These are phyloP conservation scores for Tauraco erythrolophus DNA, from an alignment of 2,113 vertebrate species.

Conservation along the genomic window DNA sequence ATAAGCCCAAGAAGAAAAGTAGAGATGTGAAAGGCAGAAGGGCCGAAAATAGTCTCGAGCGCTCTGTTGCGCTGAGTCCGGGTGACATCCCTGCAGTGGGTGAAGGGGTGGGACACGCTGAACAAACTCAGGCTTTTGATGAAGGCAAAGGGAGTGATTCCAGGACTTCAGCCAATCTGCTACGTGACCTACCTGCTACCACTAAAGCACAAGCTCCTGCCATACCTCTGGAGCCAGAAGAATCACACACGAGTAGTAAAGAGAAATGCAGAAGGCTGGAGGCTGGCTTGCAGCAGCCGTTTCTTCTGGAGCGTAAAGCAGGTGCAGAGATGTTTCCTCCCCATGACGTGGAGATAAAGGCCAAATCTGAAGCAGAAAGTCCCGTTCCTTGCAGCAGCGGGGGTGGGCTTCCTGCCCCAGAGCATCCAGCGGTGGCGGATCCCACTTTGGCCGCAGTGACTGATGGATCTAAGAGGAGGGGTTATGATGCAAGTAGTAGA, in stretches of 20 bases:
- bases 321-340: neutral
- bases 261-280: neutral
- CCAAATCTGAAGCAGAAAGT: neutral
- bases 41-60: neutral
- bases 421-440: neutral
- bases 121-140: neutral
- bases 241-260: rapidly evolving
- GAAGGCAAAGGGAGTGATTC: neutral
- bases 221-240: neutral
- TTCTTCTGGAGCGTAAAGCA: neutral
- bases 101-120: neutral
- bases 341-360: neutral
- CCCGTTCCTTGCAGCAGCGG: neutral
- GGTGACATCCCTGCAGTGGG: neutral
- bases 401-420: neutral
- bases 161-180: rapidly evolving
- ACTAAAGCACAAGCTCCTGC: neutral
- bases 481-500: slow-evolving; percentile 42
- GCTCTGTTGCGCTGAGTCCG: neutral
- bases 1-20: neutral
- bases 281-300: neutral
- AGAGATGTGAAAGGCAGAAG: neutral
- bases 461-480: slow-evolving; percentile 28
- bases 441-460: neutral
- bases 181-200: neutral